Conservation (phyloP, 2,113 vertebrate genomes). For the Dunckerocampus dactyliophorus region DNA sequence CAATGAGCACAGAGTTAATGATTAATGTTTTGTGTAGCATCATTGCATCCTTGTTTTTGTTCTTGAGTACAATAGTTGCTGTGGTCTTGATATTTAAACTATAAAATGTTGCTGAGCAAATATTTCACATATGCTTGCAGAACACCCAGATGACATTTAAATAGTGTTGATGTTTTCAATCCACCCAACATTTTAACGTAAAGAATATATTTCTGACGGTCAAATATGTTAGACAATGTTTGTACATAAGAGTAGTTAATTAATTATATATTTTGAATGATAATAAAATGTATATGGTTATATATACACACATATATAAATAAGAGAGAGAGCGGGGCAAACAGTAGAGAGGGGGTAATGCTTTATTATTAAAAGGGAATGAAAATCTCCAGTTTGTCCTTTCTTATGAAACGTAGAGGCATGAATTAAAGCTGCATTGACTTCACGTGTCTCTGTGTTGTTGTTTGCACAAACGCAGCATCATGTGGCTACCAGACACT, state of each 20-base stretch:
- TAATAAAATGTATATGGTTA: conserved; percentile 37
- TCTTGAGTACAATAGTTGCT: conserved; percentile 59
- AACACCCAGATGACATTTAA: conserved; percentile 56
- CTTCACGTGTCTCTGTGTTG: conserved; percentile 44
- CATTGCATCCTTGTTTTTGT: conserved; percentile 47
- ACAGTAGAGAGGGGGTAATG: conserved; percentile 45
- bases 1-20: conserved; percentile 19
- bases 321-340: conserved; percentile 37
- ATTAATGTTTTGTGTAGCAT: conserved; percentile 57
- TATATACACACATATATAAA: conserved; percentile 7
- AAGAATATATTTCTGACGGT: conserved; percentile 44
- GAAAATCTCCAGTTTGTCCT: conserved; percentile 62
- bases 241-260: conserved; percentile 74
- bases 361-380: conserved; percentile 65
- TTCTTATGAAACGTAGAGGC: conserved; percentile 72
- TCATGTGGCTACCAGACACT: not conserved
- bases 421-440: conserved; percentile 77
- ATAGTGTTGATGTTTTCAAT: conserved; percentile 56
- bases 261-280: conserved; percentile 61
- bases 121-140: conserved; percentile 46
- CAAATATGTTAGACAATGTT: conserved; percentile 65
- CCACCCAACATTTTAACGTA: conserved; percentile 52
- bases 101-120: conserved; percentile 50
- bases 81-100: conserved; percentile 62
- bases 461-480: conserved; percentile 4